phyloP scores from a whole-genome alignment of 2,888 invertebrate genomes.

The Eupithecia abbreviata region DNA sequence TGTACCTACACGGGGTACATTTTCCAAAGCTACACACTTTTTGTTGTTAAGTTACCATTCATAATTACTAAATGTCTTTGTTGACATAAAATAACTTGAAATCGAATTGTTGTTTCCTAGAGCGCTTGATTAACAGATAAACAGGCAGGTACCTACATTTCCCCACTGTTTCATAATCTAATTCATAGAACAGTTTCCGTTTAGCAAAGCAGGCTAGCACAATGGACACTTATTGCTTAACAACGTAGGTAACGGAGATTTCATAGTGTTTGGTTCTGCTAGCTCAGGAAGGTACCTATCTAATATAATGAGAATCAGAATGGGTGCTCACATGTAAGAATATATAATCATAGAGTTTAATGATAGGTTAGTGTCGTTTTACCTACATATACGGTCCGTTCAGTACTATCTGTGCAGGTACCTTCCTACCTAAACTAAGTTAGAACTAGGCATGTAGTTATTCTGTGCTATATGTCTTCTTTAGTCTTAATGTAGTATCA shows the following conservation, averaged over 20 bases:
- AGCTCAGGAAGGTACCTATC: not conserved
- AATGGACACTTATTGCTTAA: conserved; percentile 17
- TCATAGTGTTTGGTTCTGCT: conserved; percentile 2
- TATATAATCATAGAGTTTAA: not conserved
- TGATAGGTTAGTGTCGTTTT: not conserved
- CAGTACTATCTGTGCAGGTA: no score
- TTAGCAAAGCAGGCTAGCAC: conserved; percentile 17
- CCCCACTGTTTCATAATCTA: conserved; percentile 37
- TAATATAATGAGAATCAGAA: not conserved
- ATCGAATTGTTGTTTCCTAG: not conserved
- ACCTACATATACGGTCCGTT: no score
- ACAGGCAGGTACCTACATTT: conserved; percentile 21
- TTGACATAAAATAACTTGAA: no score
- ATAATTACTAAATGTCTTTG: no score
- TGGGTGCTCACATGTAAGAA: not conserved
- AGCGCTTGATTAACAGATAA: not conserved
- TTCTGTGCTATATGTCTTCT: no score
- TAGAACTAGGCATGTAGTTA: no score
- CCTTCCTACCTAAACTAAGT: no score
- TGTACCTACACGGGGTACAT: no score
- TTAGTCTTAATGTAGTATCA: no score
- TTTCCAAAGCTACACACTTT: no score
- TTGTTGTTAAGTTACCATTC: no score
- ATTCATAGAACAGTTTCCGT: conserved; percentile 27
- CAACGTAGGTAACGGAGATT: not conserved